Evolutionary conservation across 2,888 invertebrate genomes (phyloP), one percentile per base, ranked within the genome.

Genomic region (Cataglyphis altisquamis): DNA sequence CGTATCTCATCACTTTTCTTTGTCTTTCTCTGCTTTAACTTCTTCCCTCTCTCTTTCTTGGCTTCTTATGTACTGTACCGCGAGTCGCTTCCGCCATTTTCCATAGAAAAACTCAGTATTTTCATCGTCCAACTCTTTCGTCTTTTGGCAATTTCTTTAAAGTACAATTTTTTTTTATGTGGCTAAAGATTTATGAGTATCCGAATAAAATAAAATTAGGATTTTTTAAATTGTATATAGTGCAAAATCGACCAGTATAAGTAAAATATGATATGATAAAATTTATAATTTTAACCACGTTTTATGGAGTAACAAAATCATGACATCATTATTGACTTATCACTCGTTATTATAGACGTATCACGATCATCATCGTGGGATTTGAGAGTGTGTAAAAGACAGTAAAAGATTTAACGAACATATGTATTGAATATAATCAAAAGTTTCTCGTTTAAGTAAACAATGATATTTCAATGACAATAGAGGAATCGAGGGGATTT

Each of bases 21-120:
- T 12, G 66, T 66, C 67, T 60, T 62, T 32, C 75, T 73, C 57
- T 36, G n/a, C 62, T 60, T 39, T 73, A 62, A 52, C 70, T 55
- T 60, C 21, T 72, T 73, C 41, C 41, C 10, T 57, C 52, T 45
- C 39, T 45, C 68, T 75, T 55, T 39, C 32, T 67, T 9, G 12
- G 41, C 8, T 72, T 25, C 75, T 85, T 75, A 21, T 62, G 18
- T 55, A 68, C 55, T 55, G 15, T 77, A 60, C 10, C 18, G 45
- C 21, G 45, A 60, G 12, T 12, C n/a, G 8, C n/a, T 48, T 60
- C 66, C 25, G 12, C 39, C 75, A 18, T 39, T 64, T 57, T 10
- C 25, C 18, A 12, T 60, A 1, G 25, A 32, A 78, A 12, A 60
- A 57, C 29, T 66, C 29, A 29, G 9, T 66, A 29, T 63, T 52